Evolutionary conservation across 2,113 vertebrate species (phyloP), one percentile per base, ranked within the genome.

Genomic region (Ovibos moschatus): DNA sequence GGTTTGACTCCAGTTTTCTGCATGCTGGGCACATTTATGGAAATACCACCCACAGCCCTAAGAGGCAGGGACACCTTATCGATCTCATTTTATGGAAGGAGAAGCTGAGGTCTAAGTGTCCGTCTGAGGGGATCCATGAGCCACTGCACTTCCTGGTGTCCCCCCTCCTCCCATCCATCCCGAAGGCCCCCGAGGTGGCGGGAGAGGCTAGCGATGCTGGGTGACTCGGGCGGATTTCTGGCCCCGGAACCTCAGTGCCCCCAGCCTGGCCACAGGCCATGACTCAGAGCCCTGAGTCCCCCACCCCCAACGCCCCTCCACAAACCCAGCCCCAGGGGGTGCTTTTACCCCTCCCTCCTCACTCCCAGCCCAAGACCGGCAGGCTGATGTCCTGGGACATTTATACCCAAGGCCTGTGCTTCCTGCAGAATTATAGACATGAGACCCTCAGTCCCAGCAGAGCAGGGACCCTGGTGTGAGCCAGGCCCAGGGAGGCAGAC

Each of bases 331-430:
- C 71, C n/a, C 28, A 6, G 17, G 25, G 36, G 64, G 64, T 21
- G n/a, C 17, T 36, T n/a, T 71, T 71, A 71, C 4, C 64, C 64
- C n/a, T 71, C 64, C 64, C 9, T 71, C 64, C 71, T 45, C 25
- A 60, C 71, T 17, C 17, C 76, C 81, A 64, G 89, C 91, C 14
- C 4, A 45, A 91, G 91, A 92, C 95, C 58, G 6, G 93, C 67
- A 55, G 3, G 12, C 96, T 21, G 83, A n/a, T 33, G 88, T 84
- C 95, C 84, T 25, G 0, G 57, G 93, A 95, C 90, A 5, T n/a
- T 86, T 93, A 81, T 76, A 40, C 96, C 67, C 30, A 92, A 60
- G 51, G 33, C 71, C 94, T 95, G 85, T 57, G 79, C 93, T 93
- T 89, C 95, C 91, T 87, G 62, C 64, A 81, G 67, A 96, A 87